Base-by-base conservation (phyloP, 2,888 invertebrate species). In the Melanostoma scalare region DNA sequence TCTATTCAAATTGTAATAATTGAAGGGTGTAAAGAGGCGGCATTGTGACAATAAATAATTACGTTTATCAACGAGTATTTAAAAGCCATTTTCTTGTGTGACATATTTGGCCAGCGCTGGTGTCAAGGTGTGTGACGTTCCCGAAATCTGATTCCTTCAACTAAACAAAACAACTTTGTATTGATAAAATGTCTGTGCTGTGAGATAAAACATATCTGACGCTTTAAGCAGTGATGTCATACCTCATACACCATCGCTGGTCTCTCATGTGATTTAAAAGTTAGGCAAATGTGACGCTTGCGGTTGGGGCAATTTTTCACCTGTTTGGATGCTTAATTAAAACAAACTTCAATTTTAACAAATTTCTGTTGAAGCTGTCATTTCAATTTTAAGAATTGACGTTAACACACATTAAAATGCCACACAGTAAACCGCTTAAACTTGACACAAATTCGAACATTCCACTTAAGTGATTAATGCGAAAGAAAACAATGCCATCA, bases 401-500 rank as follows among this genome's bases (percentile, higher is more conserved):
- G 50, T 63, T 63, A 6, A 50, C 5, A 50, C 38, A 48, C 48
- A 61, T 8, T 4, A 52, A 5, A 4, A n/a, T 61, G 20, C 4
- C 36, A 63, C 36, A 63, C 58, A 77, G 52, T 61, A 36, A 72
- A 76, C 48, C 67, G 44, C 72, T 74, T 77, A 77, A 78, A 82
- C 82, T 82, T 82, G 82, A 82, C 82, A 82, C 78, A 82, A 63
- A 82, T 82, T 78, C 65, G n/a, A 56, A 53, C 55, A 46, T 72
- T 67, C 63, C 36, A 73, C 58, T 48, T 63, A 20, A 20, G 68
- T 78, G 68, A 77, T 77, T 82, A 63, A 82, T 78, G 73, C 42
- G 67, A 60, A 60, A 61, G 46, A 55, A 72, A 65, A 81, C 81
- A 67, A 78, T 61, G 53, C 61, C 68, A 60, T 40, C 65, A 31